A percentile compares a stretch with the other conserved stretches of the same genome.
Conservation (phyloP, 2,113 vertebrate genomes). For the Sylvia atricapilla region DNA sequence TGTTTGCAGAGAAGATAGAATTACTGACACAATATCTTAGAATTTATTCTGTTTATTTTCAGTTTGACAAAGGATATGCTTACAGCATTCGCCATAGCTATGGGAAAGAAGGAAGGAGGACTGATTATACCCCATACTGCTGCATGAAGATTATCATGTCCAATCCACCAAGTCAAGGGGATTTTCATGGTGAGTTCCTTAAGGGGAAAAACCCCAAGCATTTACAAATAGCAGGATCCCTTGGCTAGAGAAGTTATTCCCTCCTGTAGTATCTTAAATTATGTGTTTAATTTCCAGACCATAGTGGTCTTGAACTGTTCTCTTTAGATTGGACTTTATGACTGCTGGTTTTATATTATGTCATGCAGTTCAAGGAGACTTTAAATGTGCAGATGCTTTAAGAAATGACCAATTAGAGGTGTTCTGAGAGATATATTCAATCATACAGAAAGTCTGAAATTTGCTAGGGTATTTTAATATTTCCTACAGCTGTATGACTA, state of each 20-base stretch:
- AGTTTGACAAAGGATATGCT: constrained; percentile 98
- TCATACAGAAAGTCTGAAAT: rapidly evolving
- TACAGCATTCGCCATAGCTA: constrained; percentile 95
- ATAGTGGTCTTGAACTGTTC: not conserved
- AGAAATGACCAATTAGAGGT: not conserved
- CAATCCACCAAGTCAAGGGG: constrained; percentile 91
- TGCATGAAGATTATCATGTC: constrained; percentile 99
- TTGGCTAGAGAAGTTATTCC: not conserved
- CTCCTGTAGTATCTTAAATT: not conserved
- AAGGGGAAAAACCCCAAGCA: not conserved
- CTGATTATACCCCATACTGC: constrained; percentile 96
- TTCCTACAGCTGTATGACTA: not conserved
- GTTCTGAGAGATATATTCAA: not conserved
- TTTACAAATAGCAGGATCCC: not conserved
- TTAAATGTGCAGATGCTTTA: not conserved
- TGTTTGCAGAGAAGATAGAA: constrained; percentile 64
- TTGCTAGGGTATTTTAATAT: not conserved
- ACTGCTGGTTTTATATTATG: not conserved
- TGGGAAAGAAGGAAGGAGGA: constrained; percentile 94
- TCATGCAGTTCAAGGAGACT: not conserved
- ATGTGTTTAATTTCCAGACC: not conserved
- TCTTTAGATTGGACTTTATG: not conserved
- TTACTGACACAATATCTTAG: constrained; percentile 50
- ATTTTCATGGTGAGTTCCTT: constrained; percentile 90
- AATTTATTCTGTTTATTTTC: constrained; percentile 44